Conservation (phyloP, 2,797 vertebrate species). For the Enteromius paludinosus region DNA sequence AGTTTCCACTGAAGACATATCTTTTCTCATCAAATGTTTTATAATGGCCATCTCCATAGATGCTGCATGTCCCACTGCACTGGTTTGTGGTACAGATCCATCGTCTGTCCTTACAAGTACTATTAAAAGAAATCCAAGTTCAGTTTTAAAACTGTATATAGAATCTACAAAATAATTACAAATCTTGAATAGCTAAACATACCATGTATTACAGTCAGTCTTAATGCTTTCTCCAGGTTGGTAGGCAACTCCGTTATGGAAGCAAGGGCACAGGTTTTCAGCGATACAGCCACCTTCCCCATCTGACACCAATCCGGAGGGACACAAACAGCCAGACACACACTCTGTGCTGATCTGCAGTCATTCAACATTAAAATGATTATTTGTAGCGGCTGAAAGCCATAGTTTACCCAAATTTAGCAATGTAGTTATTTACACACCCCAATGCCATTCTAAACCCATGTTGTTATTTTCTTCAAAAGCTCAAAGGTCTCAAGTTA, state of each 20-base stretch:
- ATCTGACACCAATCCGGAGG: slow-evolving; percentile 81
- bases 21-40: slow-evolving; percentile 90
- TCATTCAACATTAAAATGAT: background rate
- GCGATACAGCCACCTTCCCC: slow-evolving; percentile 82
- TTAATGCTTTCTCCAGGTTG: slow-evolving; percentile 81
- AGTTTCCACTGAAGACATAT: slow-evolving; percentile 88
- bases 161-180: background rate
- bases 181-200: slow-evolving; percentile 49
- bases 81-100: slow-evolving; percentile 84
- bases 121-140: slow-evolving; percentile 60
- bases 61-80: slow-evolving; percentile 84
- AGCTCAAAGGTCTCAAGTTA: background rate
- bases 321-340: slow-evolving; percentile 88
- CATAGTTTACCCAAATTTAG: background rate
- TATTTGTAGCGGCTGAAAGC: background rate
- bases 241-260: slow-evolving; percentile 85
- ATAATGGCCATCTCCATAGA: slow-evolving; percentile 93
- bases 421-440: too few relatives aligned
- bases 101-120: slow-evolving; percentile 81
- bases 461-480: background rate
- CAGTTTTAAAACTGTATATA: background rate
- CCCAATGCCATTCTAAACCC: background rate
- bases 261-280: slow-evolving; percentile 82
- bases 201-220: slow-evolving; percentile 93
- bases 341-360: slow-evolving; percentile 84